phyloP scores from a whole-genome alignment of 2,113 vertebrate species.

The Theristicus caerulescens region DNA sequence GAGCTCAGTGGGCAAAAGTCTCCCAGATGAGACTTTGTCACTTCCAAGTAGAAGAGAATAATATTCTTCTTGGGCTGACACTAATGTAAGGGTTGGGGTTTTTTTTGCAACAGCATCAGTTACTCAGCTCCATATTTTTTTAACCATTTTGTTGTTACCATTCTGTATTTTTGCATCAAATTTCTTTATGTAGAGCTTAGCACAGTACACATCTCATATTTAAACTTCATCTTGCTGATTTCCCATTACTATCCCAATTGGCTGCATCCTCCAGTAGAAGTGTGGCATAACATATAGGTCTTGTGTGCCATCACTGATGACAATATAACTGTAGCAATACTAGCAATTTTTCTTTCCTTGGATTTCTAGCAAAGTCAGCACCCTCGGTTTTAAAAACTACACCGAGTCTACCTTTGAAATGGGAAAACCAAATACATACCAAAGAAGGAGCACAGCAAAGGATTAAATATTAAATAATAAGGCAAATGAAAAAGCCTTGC shows the following conservation, averaged over 20 bases:
- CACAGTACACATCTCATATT: not conserved
- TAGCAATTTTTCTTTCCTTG: not conserved
- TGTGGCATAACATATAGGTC: not conserved
- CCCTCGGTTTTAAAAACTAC: not conserved
- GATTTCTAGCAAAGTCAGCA: not conserved
- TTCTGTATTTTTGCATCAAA: not conserved
- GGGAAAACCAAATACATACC: not conserved
- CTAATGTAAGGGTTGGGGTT: not conserved
- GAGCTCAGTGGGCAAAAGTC: not conserved
- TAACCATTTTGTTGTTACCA: not conserved
- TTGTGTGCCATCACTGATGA: not conserved
- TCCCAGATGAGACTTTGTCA: not conserved
- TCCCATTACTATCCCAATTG: not conserved
- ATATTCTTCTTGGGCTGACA: not conserved
- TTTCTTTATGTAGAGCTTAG: not conserved
- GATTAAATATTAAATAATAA: not conserved
- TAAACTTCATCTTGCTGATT: not conserved
- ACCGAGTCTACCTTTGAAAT: not conserved
- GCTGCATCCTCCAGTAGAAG: not conserved
- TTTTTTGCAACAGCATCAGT: not conserved
- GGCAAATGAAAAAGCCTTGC: not conserved
- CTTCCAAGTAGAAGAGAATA: not conserved
- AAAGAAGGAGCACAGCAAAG: not conserved
- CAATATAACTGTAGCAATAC: not conserved
- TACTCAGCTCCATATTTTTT: not conserved